A percentile compares a stretch with the other conserved stretches of the same genome.
phyloP scores from a whole-genome alignment of 2,888 invertebrate species.

The Lasiommata megera region DNA sequence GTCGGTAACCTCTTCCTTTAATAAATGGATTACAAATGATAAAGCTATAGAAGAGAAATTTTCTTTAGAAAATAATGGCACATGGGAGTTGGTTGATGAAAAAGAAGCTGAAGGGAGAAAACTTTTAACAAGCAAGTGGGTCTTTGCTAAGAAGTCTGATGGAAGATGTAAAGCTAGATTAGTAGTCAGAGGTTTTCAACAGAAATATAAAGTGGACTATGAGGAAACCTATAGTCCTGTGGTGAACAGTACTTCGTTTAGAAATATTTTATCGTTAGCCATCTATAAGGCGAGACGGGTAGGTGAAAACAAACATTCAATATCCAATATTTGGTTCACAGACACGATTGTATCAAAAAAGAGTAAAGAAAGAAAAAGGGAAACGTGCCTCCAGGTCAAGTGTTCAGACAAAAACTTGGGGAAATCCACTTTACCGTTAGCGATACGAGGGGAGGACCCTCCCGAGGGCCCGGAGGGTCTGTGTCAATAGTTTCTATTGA shows the following conservation, averaged over 20 bases:
- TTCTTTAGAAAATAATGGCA: too few species aligned
- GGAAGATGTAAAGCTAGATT: background rate
- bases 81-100: too few species aligned
- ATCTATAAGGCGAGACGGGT: background rate
- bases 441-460: background rate
- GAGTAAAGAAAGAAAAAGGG: background rate
- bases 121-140: too few species aligned
- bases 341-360: background rate
- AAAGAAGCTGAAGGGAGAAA: too few species aligned
- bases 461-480: background rate
- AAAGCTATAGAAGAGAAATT: too few species aligned
- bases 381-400: constrained; percentile 3
- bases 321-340: background rate
- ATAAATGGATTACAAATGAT: too few species aligned
- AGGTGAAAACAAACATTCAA: background rate
- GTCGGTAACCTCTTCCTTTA: too few species aligned
- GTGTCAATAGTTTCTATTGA: constrained; percentile 3
- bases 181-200: background rate
- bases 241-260: too few species aligned
- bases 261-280: background rate
- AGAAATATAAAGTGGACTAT: too few species aligned
- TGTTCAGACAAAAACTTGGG: constrained; percentile 5
- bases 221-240: too few species aligned
- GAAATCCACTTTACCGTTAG: background rate
- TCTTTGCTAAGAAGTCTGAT: too few species aligned